A percentile compares a stretch with the other conserved stretches of the same genome.
Evolutionary conservation across 2,888 invertebrate genomes (phyloP).

Genomic region (Drosophila monieri): DNA sequence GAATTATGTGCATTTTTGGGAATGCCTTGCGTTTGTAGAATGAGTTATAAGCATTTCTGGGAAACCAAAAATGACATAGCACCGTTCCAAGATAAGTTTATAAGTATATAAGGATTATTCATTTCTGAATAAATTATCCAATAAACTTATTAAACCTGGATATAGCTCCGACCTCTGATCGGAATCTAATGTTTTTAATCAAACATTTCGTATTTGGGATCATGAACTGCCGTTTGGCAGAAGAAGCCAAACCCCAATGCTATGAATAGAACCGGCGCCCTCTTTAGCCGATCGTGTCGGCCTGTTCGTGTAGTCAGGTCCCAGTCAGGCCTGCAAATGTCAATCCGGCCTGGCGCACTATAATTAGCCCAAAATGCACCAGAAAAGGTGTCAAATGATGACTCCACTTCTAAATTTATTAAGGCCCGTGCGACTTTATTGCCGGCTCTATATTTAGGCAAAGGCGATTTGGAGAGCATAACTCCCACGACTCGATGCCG

Average conservation of each 20-base stretch:
- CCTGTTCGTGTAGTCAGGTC: constrained; percentile 2
- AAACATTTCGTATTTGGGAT: not conserved
- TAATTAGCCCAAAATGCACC: constrained; percentile 57
- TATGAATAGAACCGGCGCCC: constrained; percentile 55
- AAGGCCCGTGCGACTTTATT: constrained; percentile 6
- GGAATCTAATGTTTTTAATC: no score
- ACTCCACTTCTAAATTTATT: constrained; percentile 8
- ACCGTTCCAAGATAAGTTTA: no score
- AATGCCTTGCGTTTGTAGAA: no score
- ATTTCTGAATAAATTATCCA: no score
- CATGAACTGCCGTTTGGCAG: constrained; percentile 51
- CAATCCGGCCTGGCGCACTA: constrained; percentile 57
- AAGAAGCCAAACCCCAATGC: constrained; percentile 66
- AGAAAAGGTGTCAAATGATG: constrained; percentile 47
- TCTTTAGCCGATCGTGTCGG: constrained; percentile 40
- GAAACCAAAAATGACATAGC: no score
- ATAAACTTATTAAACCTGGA: no score
- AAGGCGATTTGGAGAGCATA: constrained; percentile 55
- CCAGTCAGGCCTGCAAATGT: constrained; percentile 63
- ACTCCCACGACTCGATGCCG: constrained; percentile 58
- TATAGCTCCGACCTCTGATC: no score
- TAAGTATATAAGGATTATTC: no score
- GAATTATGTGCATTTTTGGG: not conserved
- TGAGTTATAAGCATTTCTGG: no score
- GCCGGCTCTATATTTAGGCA: constrained; percentile 59